Conservation (phyloP, 2,888 invertebrate genomes). For the Nowickia ferox region DNA sequence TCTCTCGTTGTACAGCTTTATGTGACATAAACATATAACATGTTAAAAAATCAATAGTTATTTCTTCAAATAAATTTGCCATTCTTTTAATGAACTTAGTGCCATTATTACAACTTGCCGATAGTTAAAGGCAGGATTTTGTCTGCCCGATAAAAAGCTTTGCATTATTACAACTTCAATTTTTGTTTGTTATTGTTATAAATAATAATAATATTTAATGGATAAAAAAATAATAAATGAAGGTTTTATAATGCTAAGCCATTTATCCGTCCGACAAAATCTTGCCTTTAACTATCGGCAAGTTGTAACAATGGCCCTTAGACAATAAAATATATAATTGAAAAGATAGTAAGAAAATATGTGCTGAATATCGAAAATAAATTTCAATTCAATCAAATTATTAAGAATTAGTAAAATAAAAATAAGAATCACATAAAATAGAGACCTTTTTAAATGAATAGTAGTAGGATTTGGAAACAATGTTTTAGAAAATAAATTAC, state of each 20-base stretch:
- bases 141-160: too few species aligned
- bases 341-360: not conserved
- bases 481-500: constrained; percentile 5
- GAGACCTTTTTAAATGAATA: constrained; percentile 58
- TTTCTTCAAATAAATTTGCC: constrained; percentile 1
- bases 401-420: constrained; percentile 21
- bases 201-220: too few species aligned
- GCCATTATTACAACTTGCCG: too few species aligned
- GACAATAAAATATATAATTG: constrained; percentile 17
- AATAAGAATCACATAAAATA: constrained; percentile 61
- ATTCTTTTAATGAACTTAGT: constrained; percentile 40
- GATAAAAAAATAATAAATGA: too few species aligned
- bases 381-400: constrained; percentile 38
- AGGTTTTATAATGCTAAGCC: too few species aligned
- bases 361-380: constrained; percentile 40
- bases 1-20: not conserved
- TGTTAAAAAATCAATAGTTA: not conserved
- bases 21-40: too few species aligned
- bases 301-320: too few species aligned
- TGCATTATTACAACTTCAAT: too few species aligned
- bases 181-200: too few species aligned
- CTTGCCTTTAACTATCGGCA: too few species aligned
- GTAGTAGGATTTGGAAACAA: constrained; percentile 16
- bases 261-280: too few species aligned
- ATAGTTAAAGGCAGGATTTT: too few species aligned